These are phyloP conservation scores for Plutella xylostella DNA, from an alignment of 2,888 invertebrate genomes.

Conservation along the genomic window DNA sequence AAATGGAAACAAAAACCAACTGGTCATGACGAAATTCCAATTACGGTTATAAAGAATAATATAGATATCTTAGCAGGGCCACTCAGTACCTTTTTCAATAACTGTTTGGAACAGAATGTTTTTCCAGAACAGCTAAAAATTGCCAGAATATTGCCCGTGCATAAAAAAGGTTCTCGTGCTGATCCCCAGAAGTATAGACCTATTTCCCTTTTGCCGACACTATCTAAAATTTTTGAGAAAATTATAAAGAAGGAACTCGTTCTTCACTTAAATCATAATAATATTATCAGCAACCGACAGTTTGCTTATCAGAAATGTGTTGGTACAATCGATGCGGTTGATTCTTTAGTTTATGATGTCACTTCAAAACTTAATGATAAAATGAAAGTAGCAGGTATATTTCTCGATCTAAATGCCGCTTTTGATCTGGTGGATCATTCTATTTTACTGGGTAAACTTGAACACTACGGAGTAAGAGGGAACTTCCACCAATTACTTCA, in stretches of 20 bases:
- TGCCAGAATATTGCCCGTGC: no score
- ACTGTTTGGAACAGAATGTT: no score
- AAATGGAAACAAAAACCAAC: no score
- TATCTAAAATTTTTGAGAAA: conserved; percentile 2
- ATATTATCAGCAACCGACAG: neutral
- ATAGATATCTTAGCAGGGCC: no score
- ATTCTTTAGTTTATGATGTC: neutral
- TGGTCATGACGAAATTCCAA: no score
- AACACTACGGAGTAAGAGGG: conserved; percentile 1
- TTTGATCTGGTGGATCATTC: neutral
- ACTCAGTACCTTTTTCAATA: no score
- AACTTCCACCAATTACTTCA: neutral
- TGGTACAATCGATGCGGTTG: neutral
- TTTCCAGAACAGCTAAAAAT: no score
- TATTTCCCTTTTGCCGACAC: no score
- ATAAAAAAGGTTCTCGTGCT: no score
- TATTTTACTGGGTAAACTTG: neutral
- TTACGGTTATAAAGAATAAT: no score
- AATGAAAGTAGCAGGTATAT: neutral
- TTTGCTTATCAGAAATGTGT: neutral
- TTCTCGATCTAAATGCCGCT: neutral
- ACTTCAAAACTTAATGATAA: neutral
- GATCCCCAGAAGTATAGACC: no score
- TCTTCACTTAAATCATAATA: neutral
- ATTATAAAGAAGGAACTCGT: neutral